Percentiles rank a stretch among this genome's conserved stretches.
These are phyloP conservation scores for Laothoe populi DNA, from an alignment of 2,888 invertebrate genomes.

Conservation along the genomic window DNA sequence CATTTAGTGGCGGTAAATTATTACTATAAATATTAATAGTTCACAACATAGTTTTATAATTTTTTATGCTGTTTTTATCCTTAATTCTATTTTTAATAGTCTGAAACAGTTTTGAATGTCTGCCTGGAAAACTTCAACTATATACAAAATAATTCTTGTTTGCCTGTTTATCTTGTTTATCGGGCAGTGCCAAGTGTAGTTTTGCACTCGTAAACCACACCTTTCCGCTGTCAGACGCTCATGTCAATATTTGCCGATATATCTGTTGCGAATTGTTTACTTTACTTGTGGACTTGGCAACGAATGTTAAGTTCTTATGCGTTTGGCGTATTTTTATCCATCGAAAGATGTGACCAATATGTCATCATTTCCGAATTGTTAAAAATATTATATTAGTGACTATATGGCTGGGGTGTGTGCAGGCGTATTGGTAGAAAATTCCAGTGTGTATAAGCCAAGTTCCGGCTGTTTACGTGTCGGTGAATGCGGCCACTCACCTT, in stretches of 20 bases:
- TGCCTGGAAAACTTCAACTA: not conserved
- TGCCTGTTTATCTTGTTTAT: constrained; percentile 46
- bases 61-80: constrained; percentile 1
- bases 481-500: constrained; percentile 58
- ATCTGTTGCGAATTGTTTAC: constrained; percentile 19
- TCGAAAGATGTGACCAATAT: not conserved
- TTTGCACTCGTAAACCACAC: constrained; percentile 48
- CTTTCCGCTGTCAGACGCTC: constrained; percentile 38
- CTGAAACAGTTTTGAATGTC: not conserved
- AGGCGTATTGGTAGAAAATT: constrained; percentile 7
- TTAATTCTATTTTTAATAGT: not conserved
- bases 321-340: constrained; percentile 4
- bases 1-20: not conserved
- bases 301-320: not conserved
- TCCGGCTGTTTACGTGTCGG: constrained; percentile 33
- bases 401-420: not conserved
- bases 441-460: constrained; percentile 20
- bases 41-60: not conserved
- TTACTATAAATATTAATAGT: not conserved
- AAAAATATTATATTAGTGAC: not conserved
- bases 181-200: constrained; percentile 48
- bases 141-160: constrained; percentile 30
- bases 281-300: constrained; percentile 8
- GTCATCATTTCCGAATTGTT: not conserved
- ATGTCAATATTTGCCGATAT: constrained; percentile 34